Evolutionary conservation across 1,140 invertebrate genomes (phyloP).

Genomic region (Drosophila subpulchrella): DNA sequence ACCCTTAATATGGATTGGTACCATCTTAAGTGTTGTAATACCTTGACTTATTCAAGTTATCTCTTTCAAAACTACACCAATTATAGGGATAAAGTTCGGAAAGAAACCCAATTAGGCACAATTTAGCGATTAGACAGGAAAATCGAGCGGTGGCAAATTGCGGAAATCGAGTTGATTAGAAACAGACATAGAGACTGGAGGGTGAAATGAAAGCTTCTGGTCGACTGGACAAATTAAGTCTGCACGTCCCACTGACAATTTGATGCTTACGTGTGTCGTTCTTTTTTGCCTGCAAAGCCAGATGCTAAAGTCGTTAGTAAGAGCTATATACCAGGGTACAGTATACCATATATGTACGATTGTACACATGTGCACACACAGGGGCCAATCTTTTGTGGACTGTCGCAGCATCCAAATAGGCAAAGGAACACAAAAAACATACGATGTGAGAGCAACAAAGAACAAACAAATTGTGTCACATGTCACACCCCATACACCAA

Average conservation of each 20-base stretch:
- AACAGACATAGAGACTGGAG: constrained; percentile 12
- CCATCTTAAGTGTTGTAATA: constrained; percentile 14
- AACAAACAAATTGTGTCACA: constrained; percentile 62
- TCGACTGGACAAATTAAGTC: constrained; percentile 43
- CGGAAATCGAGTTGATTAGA: constrained; percentile 51
- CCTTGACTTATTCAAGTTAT: constrained; percentile 4
- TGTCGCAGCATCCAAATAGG: constrained; percentile 54
- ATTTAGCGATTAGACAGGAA: constrained; percentile 32
- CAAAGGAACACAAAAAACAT: constrained; percentile 39
- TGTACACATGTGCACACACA: background rate
- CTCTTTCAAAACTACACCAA: constrained; percentile 19
- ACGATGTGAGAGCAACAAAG: constrained; percentile 45
- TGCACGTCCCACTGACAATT: constrained; percentile 40
- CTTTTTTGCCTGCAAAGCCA: constrained; percentile 16
- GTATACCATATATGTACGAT: constrained; percentile 8
- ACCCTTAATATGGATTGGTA: background rate
- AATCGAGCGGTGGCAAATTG: constrained; percentile 33
- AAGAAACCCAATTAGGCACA: constrained; percentile 30
- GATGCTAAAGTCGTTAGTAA: constrained; percentile 37
- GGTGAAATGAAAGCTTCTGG: constrained; percentile 29
- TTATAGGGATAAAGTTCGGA: constrained; percentile 5
- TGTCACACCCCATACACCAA: constrained; percentile 54
- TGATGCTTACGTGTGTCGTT: constrained; percentile 25
- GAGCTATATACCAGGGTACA: constrained; percentile 11
- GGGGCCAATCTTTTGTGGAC: constrained; percentile 30